A percentile compares a stretch with the other conserved stretches of the same genome.
Evolutionary conservation across 2,113 vertebrate species (phyloP).

Genomic region (Alces alces): DNA sequence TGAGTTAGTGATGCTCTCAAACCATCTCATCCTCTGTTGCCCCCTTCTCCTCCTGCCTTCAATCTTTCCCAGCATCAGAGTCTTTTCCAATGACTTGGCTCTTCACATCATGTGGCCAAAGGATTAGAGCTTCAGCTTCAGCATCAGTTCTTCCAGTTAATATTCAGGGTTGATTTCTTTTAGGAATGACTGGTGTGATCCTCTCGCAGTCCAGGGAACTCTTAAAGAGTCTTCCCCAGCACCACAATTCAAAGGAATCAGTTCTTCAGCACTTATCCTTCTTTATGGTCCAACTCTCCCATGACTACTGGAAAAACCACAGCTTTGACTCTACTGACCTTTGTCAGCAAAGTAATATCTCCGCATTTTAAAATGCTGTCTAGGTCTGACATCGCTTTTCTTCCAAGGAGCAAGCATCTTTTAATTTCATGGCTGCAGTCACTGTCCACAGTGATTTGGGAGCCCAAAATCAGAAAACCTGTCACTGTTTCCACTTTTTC

Average conservation of each 20-base stretch:
- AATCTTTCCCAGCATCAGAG: background rate
- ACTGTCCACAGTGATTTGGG: background rate
- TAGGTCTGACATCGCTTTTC: background rate
- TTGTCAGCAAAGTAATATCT: background rate
- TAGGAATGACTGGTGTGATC: background rate
- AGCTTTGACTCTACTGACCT: background rate
- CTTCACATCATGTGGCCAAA: background rate
- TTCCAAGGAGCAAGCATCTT: background rate
- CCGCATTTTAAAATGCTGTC: rapidly evolving
- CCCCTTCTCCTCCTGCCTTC: background rate
- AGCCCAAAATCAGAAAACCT: background rate
- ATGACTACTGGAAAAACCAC: background rate
- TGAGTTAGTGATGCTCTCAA: background rate
- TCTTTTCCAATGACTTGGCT: background rate
- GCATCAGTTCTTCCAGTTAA: background rate
- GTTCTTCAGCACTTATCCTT: background rate
- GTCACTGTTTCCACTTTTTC: background rate
- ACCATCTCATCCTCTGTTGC: background rate
- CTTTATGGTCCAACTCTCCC: background rate
- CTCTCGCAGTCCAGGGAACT: background rate
- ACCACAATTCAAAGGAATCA: background rate
- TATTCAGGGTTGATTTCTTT: background rate
- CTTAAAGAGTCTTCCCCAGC: background rate
- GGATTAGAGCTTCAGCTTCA: background rate
- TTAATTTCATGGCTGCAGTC: background rate